These are phyloP conservation scores for Naso thynnoides DNA, from an alignment of 2,797 vertebrate genomes.

Conservation along the genomic window DNA sequence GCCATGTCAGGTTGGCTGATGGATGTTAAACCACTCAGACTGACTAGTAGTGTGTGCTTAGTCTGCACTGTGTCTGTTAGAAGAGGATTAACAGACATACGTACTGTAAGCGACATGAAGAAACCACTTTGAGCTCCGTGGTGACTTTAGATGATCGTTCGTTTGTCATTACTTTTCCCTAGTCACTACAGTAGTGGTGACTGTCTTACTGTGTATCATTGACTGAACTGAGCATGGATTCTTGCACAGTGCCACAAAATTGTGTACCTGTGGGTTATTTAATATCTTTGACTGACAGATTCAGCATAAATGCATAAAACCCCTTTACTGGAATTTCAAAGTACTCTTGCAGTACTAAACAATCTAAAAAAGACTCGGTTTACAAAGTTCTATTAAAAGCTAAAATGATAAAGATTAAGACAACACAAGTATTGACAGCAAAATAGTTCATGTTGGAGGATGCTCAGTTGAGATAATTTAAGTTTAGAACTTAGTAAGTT, in stretches of 20 bases:
- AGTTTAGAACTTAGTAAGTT: background rate
- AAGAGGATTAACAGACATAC: no score
- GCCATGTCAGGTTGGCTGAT: slow-evolving; percentile 1
- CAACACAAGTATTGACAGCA: no score
- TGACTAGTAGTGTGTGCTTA: background rate
- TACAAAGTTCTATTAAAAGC: no score
- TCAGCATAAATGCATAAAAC: background rate
- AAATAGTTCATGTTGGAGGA: no score
- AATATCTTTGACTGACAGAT: background rate
- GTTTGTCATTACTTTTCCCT: background rate
- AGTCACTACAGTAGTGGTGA: background rate
- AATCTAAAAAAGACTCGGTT: no score
- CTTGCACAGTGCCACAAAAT: background rate
- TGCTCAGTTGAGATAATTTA: background rate
- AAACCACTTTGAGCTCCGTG: background rate
- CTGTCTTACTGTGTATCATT: background rate
- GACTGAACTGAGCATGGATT: background rate
- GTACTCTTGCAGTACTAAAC: background rate
- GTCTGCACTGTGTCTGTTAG: background rate
- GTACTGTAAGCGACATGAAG: no score
- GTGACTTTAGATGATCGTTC: no score
- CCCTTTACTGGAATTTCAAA: background rate
- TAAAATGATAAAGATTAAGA: no score
- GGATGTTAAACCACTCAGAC: background rate
- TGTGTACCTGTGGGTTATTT: background rate